phyloP scores from a whole-genome alignment of 2,797 vertebrate species.

The Melanotaenia nigrans region DNA sequence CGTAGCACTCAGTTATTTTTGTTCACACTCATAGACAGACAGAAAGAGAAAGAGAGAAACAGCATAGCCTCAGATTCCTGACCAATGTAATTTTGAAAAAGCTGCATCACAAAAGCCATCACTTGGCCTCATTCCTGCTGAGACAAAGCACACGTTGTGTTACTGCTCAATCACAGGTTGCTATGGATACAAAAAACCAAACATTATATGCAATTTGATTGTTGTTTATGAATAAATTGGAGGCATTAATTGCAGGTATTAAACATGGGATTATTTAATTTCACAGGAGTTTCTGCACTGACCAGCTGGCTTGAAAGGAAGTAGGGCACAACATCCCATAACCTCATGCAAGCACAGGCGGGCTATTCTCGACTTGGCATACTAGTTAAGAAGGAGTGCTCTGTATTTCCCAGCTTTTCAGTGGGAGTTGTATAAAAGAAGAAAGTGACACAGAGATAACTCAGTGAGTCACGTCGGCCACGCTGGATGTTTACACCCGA shows the following conservation, averaged over 20 bases:
- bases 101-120: slow-evolving; percentile 44
- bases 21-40: slow-evolving; percentile 13
- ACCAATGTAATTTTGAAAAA: slow-evolving; percentile 34
- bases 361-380: slow-evolving; percentile 44
- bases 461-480: slow-evolving; percentile 51
- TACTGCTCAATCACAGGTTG: slow-evolving; percentile 59
- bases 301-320: slow-evolving; percentile 31
- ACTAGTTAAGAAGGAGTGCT: slow-evolving; percentile 41
- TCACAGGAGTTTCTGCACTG: slow-evolving; percentile 23
- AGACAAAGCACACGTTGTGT: slow-evolving; percentile 63
- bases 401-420: slow-evolving; percentile 65
- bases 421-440: slow-evolving; percentile 67
- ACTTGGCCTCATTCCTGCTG: slow-evolving; percentile 36
- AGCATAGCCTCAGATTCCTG: slow-evolving; percentile 18
- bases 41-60: slow-evolving; percentile 3
- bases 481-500: slow-evolving; percentile 46
- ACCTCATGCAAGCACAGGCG: slow-evolving; percentile 42
- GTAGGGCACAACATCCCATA: slow-evolving; percentile 41
- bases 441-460: slow-evolving; percentile 66
- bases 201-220: slow-evolving; percentile 54
- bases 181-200: slow-evolving; percentile 67
- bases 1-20: slow-evolving; percentile 25
- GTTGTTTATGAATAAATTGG: slow-evolving; percentile 54
- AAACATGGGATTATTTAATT: slow-evolving; percentile 62
- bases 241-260: slow-evolving; percentile 46